phyloP scores from a whole-genome alignment of 2,888 invertebrate genomes.

The Cordilura impudica region DNA sequence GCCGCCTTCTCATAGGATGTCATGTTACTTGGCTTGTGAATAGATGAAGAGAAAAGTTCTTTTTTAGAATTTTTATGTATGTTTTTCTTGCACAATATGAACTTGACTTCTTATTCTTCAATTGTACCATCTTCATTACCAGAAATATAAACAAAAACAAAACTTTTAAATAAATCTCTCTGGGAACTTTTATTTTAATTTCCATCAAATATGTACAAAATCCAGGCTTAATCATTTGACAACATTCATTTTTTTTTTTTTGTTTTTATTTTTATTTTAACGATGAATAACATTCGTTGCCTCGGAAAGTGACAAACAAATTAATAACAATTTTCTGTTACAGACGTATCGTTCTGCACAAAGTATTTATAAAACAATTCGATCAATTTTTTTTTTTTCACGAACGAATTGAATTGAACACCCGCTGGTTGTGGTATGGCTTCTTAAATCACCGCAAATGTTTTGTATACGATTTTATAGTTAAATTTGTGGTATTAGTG shows the following conservation, averaged over 20 bases:
- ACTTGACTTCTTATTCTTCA: too few relatives aligned
- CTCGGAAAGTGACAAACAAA: conserved; percentile 60
- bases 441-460: conserved; percentile 62
- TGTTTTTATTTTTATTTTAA: conserved; percentile 22
- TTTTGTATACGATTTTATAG: conserved; percentile 40
- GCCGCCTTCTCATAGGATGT: too few relatives aligned
- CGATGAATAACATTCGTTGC: conserved; percentile 53
- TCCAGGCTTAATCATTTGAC: conserved; percentile 61
- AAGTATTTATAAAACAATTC: conserved; percentile 48
- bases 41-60: too few relatives aligned
- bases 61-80: too few relatives aligned
- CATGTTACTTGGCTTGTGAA: too few relatives aligned
- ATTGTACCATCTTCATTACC: too few relatives aligned
- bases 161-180: conserved; percentile 36
- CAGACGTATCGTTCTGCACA: background rate
- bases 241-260: conserved; percentile 49
- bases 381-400: conserved; percentile 60
- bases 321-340: conserved; percentile 50
- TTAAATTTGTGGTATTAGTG: background rate
- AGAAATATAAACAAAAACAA: too few relatives aligned
- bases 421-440: conserved; percentile 74
- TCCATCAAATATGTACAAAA: conserved; percentile 56
- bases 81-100: too few relatives aligned
- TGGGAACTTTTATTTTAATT: conserved; percentile 48
- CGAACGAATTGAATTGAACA: conserved; percentile 67